Percentiles rank a stretch among this genome's conserved stretches.
These are phyloP conservation scores for Edolisoma coerulescens DNA, from an alignment of 2,113 vertebrate genomes.

Conservation along the genomic window DNA sequence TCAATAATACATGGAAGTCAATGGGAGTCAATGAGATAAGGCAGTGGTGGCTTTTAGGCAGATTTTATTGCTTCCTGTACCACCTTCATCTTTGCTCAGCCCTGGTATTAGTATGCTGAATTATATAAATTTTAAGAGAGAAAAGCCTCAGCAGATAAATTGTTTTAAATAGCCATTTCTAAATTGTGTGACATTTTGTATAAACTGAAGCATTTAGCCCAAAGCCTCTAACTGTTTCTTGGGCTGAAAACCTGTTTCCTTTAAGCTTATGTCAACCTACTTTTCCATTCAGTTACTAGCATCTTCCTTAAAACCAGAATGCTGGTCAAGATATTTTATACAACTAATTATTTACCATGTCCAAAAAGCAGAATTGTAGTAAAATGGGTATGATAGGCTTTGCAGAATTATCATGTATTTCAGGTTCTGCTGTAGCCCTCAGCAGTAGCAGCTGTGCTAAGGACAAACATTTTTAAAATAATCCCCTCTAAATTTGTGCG, in stretches of 20 bases:
- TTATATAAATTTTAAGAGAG: neutral
- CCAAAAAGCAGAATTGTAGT: neutral
- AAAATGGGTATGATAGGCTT: neutral
- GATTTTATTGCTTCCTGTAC: neutral
- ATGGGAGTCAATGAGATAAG: neutral
- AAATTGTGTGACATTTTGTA: neutral
- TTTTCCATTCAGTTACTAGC: neutral
- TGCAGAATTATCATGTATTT: neutral
- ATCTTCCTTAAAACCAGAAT: neutral
- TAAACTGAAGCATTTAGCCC: neutral
- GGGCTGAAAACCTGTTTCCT: neutral
- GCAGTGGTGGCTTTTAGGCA: neutral
- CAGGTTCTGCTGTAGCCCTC: neutral
- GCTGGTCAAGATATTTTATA: neutral
- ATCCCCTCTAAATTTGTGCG: neutral
- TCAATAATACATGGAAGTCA: neutral
- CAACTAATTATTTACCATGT: neutral
- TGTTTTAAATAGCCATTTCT: neutral
- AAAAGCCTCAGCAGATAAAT: neutral
- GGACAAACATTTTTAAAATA: neutral
- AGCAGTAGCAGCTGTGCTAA: neutral
- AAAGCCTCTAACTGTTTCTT: neutral
- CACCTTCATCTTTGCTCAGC: neutral
- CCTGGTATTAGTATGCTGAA: neutral
- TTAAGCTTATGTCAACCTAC: neutral